Evolutionary conservation across 2,797 vertebrate species (phyloP), one percentile per base, ranked within the genome.

Genomic region (Acomys russatus): DNA sequence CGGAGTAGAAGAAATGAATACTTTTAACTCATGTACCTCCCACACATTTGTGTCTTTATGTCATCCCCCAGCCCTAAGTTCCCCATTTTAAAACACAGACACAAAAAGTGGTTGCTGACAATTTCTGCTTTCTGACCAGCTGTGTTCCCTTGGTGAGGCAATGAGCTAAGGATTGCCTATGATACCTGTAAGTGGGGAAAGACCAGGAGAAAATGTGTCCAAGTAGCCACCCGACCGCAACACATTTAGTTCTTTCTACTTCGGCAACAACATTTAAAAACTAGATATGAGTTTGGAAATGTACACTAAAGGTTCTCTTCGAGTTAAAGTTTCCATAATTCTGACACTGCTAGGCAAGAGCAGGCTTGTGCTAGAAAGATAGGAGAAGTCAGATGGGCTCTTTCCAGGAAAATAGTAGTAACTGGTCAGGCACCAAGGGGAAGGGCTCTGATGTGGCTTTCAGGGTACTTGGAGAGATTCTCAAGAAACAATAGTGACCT

Each of bases 91-190:
- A 92, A 92, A 83, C 49, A 49, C 56, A 74, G 66, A 88, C 61
- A 66, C 51, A 78, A n/a, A 95, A 73, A 56, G n/a, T 59, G 11
- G 59, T 35, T 28, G 35, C 38, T 33, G 35, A n/a, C 38, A 33
- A 2, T 66, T 92, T 97, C 64, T 86, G 30, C 73, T 88, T 93
- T 92, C 91, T 92, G n/a, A 35, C 51, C 23, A 88, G 35, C n/a
- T 78, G n/a, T 10, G 3, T 68, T n/a, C 11, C 28, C 33, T 95
- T 33, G n/a, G 73, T 51, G 63, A 77, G 51, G 28, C 23, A 56
- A 11, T 0, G 6, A 92, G 28, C 9, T 85, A 79, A 78, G 61
- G 3, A 28, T 49, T 82, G 15, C n/a, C 64, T 20, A 35, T 71
- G 77, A 3, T 11, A 7, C 30, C 54, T 7, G 20, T 44, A 94